Evolutionary conservation across 2,888 invertebrate species (phyloP), one percentile per base, ranked within the genome.

Genomic region (Bellardia bayeri): DNA sequence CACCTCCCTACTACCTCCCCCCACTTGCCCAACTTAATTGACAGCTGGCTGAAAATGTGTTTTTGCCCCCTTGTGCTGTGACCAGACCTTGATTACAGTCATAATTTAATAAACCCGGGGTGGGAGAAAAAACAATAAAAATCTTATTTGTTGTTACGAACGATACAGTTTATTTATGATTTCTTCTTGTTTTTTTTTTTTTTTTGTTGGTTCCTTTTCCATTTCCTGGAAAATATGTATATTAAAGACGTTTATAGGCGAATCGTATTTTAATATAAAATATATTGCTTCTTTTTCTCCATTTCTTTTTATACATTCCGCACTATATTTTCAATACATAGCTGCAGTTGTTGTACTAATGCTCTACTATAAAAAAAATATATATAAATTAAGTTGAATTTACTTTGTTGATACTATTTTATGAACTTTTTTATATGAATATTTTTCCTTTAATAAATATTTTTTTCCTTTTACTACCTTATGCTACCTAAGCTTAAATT

Each of bases 71-170:
- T 54, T 56, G 54, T 63, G 63, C 58, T 72, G 49, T 40, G 72
- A 68, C 66, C 84, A 80, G 80, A 54, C 75, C 68, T 80, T 80
- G 63, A 85, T 85, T 75, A 63, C 66, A 72, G 61, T 69, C 49
- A 80, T 75, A 85, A 80, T 80, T 85, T 85, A 61, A 80, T 85
- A 61, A 80, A 14, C 54, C 9, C 42, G 9, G 14, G 45, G 37
- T 16, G 23, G 61, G 14, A 16, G 76, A 13, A 40, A 61, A 74
- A 69, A 75, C 68, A 74, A 74, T 74, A 85, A 75, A 69, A 80
- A 75, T 85, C 54, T 68, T 68, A 42, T 80, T 74, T 72, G 30
- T 13, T 74, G 9, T 45, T 61, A 37, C 30, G n/a, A 51, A 42
- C 56, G 69, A 72, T 54, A 81, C 42, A 68, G 16, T 79, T 84